Conservation (phyloP, 2,113 vertebrate genomes). For the Rhinoptilus africanus region DNA sequence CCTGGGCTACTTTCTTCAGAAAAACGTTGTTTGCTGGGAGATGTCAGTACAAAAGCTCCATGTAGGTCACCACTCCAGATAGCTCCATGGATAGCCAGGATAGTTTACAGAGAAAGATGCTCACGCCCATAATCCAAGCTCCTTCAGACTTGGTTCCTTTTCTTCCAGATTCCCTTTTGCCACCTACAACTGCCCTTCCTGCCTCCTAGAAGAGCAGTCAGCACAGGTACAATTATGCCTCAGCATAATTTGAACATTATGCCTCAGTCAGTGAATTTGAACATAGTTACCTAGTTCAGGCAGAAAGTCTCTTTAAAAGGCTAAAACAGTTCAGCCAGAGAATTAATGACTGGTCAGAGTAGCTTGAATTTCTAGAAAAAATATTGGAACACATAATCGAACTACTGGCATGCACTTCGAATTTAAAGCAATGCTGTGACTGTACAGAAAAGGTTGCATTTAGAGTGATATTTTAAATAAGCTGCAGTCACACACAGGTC, state of each 20-base stretch:
- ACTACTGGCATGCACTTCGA: neutral
- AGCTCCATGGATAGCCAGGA: neutral
- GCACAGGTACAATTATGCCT: neutral
- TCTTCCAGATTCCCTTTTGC: neutral
- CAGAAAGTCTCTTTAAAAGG: neutral
- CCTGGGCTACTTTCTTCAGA: neutral
- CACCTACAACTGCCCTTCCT: neutral
- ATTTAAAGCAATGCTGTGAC: neutral
- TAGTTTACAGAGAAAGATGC: neutral
- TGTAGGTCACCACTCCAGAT: neutral
- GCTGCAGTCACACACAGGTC: neutral
- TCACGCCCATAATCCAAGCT: neutral
- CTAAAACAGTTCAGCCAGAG: neutral
- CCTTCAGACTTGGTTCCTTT: neutral
- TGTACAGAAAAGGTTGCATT: neutral
- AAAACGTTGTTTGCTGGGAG: neutral
- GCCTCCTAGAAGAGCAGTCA: neutral
- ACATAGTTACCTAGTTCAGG: neutral
- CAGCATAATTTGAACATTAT: neutral
- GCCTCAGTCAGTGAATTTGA: neutral
- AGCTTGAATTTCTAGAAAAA: neutral
- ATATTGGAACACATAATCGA: neutral
- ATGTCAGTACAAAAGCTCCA: neutral
- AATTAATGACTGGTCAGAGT: neutral
- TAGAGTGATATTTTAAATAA: constrained; percentile 23